Percentiles rank a stretch among this genome's conserved stretches.
Conservation (phyloP, 1,140 invertebrate species). For the Meloidogyne floridensis region DNA sequence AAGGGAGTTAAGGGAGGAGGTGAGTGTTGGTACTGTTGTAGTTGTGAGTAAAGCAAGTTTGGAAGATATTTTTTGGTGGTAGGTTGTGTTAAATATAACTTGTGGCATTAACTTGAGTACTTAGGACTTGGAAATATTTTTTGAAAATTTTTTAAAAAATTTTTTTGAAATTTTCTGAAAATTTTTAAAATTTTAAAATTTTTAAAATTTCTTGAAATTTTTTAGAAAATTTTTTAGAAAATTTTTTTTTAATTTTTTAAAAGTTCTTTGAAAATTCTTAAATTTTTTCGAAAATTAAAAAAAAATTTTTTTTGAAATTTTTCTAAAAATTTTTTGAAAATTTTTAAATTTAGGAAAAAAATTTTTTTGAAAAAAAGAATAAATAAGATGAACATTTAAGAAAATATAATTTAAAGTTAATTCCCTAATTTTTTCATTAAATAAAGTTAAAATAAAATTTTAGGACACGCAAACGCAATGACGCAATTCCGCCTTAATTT, state of each 20-base stretch:
- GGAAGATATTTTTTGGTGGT: background rate
- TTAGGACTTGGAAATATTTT: background rate
- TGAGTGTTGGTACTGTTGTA: background rate
- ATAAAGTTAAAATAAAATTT: background rate
- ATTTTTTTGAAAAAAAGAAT: too few relatives aligned
- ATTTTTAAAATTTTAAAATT: too few relatives aligned
- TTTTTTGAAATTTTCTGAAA: too few relatives aligned
- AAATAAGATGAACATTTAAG: too few relatives aligned
- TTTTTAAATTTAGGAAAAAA: too few relatives aligned
- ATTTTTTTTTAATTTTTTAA: too few relatives aligned
- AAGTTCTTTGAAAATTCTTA: too few relatives aligned
- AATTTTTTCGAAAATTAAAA: too few relatives aligned
- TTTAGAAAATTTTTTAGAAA: background rate
- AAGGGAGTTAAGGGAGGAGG: too few relatives aligned
- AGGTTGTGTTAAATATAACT: background rate
- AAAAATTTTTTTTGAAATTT: too few relatives aligned
- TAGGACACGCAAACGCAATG: background rate
- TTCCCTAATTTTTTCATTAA: background rate
- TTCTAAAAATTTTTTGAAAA: too few relatives aligned
- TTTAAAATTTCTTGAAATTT: background rate
- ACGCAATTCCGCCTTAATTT: background rate
- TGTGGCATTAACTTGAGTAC: background rate
- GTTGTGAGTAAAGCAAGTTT: background rate
- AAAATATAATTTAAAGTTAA: too few relatives aligned
- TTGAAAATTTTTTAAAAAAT: background rate